Evolutionary conservation across 2,888 invertebrate genomes (phyloP).

Genomic region (Acanthococcus lagerstroemiae): DNA sequence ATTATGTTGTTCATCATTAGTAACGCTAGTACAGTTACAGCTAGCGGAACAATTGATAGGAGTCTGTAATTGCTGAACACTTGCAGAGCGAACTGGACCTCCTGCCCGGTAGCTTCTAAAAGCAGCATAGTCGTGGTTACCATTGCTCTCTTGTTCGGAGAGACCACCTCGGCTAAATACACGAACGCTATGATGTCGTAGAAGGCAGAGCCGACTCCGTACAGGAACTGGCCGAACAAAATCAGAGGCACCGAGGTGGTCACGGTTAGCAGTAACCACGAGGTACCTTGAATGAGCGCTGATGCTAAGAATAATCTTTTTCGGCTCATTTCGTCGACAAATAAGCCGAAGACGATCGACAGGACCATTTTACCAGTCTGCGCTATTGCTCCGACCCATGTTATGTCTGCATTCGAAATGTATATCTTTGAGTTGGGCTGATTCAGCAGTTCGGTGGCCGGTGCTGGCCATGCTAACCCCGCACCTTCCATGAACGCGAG

Average conservation of each 20-base stretch:
- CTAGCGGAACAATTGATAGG: background rate
- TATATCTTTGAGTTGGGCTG: background rate
- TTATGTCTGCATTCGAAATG: background rate
- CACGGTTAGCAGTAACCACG: background rate
- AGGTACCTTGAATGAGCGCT: background rate
- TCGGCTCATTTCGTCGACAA: background rate
- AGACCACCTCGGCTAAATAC: background rate
- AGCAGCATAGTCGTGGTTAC: background rate
- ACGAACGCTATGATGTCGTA: background rate
- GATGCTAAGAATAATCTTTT: background rate
- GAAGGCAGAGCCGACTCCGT: background rate
- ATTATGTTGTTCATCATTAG: background rate
- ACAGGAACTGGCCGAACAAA: background rate
- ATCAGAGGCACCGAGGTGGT: background rate
- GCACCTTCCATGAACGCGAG: background rate
- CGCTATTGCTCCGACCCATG: background rate
- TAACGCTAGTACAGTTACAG: background rate
- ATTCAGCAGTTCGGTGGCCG: background rate
- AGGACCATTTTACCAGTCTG: background rate
- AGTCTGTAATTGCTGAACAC: background rate
- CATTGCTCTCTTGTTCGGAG: background rate
- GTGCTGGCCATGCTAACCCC: background rate
- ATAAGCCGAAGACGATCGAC: background rate
- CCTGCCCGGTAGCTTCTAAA: background rate
- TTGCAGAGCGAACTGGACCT: background rate